Evolutionary conservation across 2,797 vertebrate species (phyloP).

Genomic region (Orientallactaga sibirica): DNA sequence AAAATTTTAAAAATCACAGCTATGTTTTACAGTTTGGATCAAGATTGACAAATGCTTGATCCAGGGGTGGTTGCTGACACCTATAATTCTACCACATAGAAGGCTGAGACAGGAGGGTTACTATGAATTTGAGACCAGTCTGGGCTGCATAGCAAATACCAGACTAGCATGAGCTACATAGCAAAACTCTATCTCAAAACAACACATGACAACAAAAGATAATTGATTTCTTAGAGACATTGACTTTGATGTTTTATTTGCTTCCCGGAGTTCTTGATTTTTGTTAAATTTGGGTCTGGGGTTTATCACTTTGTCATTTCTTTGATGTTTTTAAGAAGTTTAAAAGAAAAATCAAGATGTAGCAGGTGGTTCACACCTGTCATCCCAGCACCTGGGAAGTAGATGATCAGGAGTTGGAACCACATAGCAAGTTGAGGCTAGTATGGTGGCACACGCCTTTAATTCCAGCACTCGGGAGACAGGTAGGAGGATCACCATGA

Average conservation of each 20-base stretch:
- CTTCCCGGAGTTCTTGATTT: constrained; percentile 21
- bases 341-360: constrained; percentile 8
- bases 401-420: not conserved
- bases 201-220: not conserved
- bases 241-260: not conserved
- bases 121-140: not conserved
- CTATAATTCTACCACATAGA: not conserved
- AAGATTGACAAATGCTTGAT: not conserved
- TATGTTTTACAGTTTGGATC: not conserved
- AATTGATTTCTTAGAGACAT: not conserved
- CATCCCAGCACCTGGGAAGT: not conserved
- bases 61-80: not conserved
- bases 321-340: constrained; percentile 24
- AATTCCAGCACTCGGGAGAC: too few relatives aligned
- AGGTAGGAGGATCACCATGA: too few relatives aligned
- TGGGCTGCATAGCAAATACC: too few relatives aligned
- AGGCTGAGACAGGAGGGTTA: not conserved
- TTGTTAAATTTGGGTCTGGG: not conserved
- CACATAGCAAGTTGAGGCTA: not conserved
- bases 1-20: too few relatives aligned
- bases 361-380: not conserved
- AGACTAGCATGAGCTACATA: not conserved
- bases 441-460: too few relatives aligned
- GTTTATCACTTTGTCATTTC: not conserved
- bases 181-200: not conserved